A percentile compares a stretch with the other conserved stretches of the same genome.
Evolutionary conservation across 2,888 invertebrate species (phyloP).

Genomic region (Cephus spinipes): DNA sequence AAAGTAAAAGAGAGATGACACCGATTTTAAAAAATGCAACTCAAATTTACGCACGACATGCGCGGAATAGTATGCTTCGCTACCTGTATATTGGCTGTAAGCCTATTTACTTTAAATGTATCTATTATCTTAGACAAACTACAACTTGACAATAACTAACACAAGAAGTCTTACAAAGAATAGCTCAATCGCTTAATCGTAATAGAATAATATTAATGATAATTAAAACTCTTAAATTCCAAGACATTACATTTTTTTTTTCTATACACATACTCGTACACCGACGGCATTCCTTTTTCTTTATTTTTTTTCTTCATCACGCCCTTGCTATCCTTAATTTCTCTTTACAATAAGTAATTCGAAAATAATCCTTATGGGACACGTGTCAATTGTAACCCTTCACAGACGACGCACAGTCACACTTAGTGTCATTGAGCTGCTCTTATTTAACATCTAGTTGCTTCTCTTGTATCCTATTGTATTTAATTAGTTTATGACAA

Average conservation of each 20-base stretch:
- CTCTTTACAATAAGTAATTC: too few species aligned
- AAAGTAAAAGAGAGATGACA: too few species aligned
- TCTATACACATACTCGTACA: slow-evolving; percentile 57
- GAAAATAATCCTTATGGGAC: too few species aligned
- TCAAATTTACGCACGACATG: too few species aligned
- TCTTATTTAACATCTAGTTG: slow-evolving; percentile 55
- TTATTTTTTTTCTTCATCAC: slow-evolving; percentile 19
- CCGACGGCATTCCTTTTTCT: slow-evolving; percentile 36
- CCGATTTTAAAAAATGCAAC: too few species aligned
- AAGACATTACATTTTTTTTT: slow-evolving; percentile 39
- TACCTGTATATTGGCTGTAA: too few species aligned
- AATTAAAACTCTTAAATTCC: slow-evolving; percentile 40
- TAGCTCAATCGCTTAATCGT: slow-evolving; percentile 39
- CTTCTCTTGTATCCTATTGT: slow-evolving; percentile 41
- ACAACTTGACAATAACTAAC: too few species aligned
- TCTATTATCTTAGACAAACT: too few species aligned
- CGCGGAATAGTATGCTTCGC: too few species aligned
- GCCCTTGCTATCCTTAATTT: slow-evolving; percentile 16
- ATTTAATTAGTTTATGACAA: slow-evolving; percentile 44
- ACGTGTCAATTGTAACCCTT: slow-evolving; percentile 11
- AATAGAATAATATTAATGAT: slow-evolving; percentile 28
- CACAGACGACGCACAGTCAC: slow-evolving; percentile 52
- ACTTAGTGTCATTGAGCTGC: slow-evolving; percentile 63
- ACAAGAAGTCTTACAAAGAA: slow-evolving; percentile 40
- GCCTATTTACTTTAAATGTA: too few species aligned